Conservation (phyloP, 2,797 vertebrate species). For the Antennarius maculatus region DNA sequence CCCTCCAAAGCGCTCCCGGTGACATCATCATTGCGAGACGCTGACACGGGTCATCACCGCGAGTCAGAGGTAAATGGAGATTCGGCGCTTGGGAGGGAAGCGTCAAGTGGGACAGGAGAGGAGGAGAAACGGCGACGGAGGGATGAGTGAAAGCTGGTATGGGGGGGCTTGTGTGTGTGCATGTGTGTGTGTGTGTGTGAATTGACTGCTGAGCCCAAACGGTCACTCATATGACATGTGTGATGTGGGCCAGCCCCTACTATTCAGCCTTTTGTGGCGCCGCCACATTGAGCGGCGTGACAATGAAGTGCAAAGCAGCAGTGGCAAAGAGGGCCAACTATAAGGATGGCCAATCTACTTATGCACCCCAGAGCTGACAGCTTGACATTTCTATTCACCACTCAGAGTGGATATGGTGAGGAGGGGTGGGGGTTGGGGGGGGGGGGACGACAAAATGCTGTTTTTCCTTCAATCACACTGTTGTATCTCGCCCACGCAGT, state of each 20-base stretch:
- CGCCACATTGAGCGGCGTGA: constrained; percentile 83
- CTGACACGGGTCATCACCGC: constrained; percentile 71
- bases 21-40: constrained; percentile 78
- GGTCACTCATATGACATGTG: constrained; percentile 82
- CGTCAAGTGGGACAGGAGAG: constrained; percentile 31
- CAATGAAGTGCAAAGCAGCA: constrained; percentile 85
- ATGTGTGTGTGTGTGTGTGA: constrained; percentile 46
- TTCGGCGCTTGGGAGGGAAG: constrained; percentile 50
- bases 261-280: constrained; percentile 84
- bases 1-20: constrained; percentile 64
- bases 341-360: constrained; percentile 87
- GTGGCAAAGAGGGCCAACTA: constrained; percentile 82
- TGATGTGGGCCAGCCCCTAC: constrained; percentile 83
- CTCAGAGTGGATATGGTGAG: constrained; percentile 68
- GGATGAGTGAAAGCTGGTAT: constrained; percentile 42
- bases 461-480: constrained; percentile 76
- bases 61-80: constrained; percentile 74
- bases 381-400: constrained; percentile 88
- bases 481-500: constrained; percentile 75
- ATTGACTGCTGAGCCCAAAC: constrained; percentile 76
- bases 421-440: constrained; percentile 52
- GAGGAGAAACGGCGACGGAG: constrained; percentile 31
- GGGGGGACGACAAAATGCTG: constrained; percentile 59
- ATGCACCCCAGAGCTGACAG: constrained; percentile 85
- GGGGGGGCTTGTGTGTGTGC: constrained; percentile 56